Base-by-base conservation (phyloP, 2,888 invertebrate genomes). In the Noctua comes region DNA sequence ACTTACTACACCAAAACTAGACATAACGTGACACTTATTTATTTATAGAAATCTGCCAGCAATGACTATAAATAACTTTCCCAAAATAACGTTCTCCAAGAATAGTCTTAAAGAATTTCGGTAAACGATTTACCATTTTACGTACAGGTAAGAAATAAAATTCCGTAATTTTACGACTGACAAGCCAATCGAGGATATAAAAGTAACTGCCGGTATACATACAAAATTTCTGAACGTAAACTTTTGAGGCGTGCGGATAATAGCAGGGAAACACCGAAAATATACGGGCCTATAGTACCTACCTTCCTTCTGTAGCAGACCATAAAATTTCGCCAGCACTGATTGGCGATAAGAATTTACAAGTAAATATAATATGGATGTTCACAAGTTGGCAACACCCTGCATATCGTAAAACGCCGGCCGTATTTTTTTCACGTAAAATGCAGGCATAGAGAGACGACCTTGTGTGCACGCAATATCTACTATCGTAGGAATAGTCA, bases 261-360 rank as follows among this genome's bases (percentile, higher is more conserved):
- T 88, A 79, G 81, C 75, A 78, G 84, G 83, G 79, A 86, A 88
- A 59, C 78, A 72, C 18, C n/a, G 82, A 85, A 79, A 73, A 85
- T 86, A 86, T 83, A 85, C 80, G 75, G 80, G 79, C 79, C 76
- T 74, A 73, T 83, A 76, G 79, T 81, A 65, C 31, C 36, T 65
- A 43, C 65, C 43, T n/a, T 16, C 16, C 77, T 82, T 77, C 73
- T 79, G 64, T 77, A 74, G 27, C 51, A 72, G 75, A 83, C 83
- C 76, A 88, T 90, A 91, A 91, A 91, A 82, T 88, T 89, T 87
- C 90, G 84, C 90, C 86, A 84, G 73, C 76, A 82, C 69, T 87
- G 87, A 89, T 87, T 83, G 85, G 69, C 84, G 91, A 92, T 91
- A 91, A 91, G 86, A 85, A 88, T 88, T 90, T 89, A 88, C 88